Evolutionary conservation across 2,888 invertebrate species (phyloP).

Genomic region (Petrophora chlorosata): DNA sequence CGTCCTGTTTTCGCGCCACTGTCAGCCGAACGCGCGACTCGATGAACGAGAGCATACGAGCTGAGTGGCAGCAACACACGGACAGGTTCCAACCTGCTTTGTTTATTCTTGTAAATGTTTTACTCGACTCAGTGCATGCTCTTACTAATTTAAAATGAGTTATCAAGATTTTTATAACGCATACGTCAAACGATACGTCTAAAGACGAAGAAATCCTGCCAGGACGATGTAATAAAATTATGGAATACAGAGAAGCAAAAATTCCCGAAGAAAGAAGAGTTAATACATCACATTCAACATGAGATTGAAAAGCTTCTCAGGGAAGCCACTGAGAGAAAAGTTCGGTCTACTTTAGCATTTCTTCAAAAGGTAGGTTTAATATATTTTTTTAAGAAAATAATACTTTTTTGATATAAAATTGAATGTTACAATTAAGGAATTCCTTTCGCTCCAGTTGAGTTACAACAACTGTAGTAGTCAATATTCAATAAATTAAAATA

Average conservation of each 20-base stretch:
- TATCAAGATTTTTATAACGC: constrained; percentile 10
- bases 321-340: constrained; percentile 23
- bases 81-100: constrained; percentile 28
- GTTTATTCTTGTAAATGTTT: constrained; percentile 22
- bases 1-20: too few relatives aligned
- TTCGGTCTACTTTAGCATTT: constrained; percentile 34
- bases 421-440: not conserved
- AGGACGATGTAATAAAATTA: constrained; percentile 23
- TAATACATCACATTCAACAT: constrained; percentile 29
- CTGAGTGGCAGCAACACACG: constrained; percentile 14
- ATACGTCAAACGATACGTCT: not conserved
- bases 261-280: constrained; percentile 34
- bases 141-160: constrained; percentile 19
- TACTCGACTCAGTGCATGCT: constrained; percentile 13
- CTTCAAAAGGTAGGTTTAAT: constrained; percentile 13
- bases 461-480: too few relatives aligned
- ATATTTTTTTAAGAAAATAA: not conserved
- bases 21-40: not conserved
- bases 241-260: constrained; percentile 35
- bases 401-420: not conserved
- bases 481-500: not conserved
- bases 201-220: not conserved
- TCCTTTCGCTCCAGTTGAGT: too few relatives aligned
- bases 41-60: not conserved
- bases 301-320: constrained; percentile 21